A percentile compares a stretch with the other conserved stretches of the same genome.
Evolutionary conservation across 2,888 invertebrate genomes (phyloP).

Genomic region (Polyommatus icarus): DNA sequence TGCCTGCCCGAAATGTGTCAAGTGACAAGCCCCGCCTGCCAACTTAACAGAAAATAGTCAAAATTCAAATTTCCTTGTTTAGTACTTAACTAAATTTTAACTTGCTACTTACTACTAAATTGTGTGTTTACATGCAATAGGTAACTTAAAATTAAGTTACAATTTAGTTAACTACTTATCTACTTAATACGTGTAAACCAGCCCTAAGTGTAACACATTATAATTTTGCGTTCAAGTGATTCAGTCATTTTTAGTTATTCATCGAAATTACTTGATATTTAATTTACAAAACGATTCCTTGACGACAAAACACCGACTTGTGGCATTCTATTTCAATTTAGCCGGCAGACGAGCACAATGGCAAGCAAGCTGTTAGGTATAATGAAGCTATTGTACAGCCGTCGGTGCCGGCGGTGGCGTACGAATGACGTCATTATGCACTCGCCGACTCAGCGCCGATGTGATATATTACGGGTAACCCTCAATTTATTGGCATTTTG

Average conservation of each 20-base stretch:
- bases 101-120: too few species aligned
- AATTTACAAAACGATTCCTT: not conserved
- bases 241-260: not conserved
- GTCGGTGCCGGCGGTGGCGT: conserved; percentile 46
- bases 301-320: conserved; percentile 34
- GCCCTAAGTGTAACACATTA: too few species aligned
- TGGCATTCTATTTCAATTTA: conserved; percentile 59
- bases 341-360: conserved; percentile 60
- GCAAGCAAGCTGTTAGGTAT: conserved; percentile 70
- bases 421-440: conserved; percentile 65
- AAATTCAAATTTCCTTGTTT: too few species aligned
- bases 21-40: too few species aligned
- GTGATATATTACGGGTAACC: conserved; percentile 59
- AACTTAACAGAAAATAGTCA: too few species aligned
- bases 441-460: conserved; percentile 60
- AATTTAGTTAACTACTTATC: too few species aligned
- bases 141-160: too few species aligned
- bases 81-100: too few species aligned
- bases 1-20: too few species aligned
- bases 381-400: conserved; percentile 71
- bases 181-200: too few species aligned
- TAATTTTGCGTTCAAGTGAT: too few species aligned
- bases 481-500: conserved; percentile 63
- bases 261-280: not conserved
- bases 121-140: too few species aligned